These are phyloP conservation scores for Drosophila meridiana DNA, from an alignment of 2,888 invertebrate genomes.

Conservation along the genomic window DNA sequence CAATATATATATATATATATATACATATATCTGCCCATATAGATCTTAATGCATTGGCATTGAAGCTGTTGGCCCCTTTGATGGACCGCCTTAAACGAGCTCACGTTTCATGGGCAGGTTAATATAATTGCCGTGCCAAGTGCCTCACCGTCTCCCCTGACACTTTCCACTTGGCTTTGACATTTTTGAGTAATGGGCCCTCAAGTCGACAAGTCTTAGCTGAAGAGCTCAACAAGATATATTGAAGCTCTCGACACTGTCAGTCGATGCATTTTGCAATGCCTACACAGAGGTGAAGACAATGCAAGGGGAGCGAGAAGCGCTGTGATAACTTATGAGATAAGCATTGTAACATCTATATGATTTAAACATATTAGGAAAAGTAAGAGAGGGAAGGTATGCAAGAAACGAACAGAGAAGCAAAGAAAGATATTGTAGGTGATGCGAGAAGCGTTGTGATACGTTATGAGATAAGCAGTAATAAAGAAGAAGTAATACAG, in stretches of 20 bases:
- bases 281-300: slow-evolving; percentile 12
- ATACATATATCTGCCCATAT: background rate
- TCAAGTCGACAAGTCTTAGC: slow-evolving; percentile 59
- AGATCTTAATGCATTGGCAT: slow-evolving; percentile 12
- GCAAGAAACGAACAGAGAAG: background rate
- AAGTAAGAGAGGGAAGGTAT: background rate
- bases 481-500: too few species aligned
- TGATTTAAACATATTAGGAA: background rate
- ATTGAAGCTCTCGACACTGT: slow-evolving; percentile 22
- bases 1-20: background rate
- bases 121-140: slow-evolving; percentile 56
- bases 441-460: background rate
- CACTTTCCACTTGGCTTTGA: slow-evolving; percentile 45
- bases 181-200: slow-evolving; percentile 70
- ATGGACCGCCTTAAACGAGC: slow-evolving; percentile 64
- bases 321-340: background rate
- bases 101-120: slow-evolving; percentile 66
- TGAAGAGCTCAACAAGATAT: slow-evolving; percentile 12
- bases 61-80: slow-evolving; percentile 51
- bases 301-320: background rate
- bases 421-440: background rate
- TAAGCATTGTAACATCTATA: background rate
- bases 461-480: background rate
- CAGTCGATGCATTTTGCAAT: slow-evolving; percentile 37
- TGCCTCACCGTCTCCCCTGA: slow-evolving; percentile 14